Evolutionary conservation across 2,888 invertebrate species (phyloP), one percentile per base, ranked within the genome.

Genomic region (Neoitamus cyanurus): DNA sequence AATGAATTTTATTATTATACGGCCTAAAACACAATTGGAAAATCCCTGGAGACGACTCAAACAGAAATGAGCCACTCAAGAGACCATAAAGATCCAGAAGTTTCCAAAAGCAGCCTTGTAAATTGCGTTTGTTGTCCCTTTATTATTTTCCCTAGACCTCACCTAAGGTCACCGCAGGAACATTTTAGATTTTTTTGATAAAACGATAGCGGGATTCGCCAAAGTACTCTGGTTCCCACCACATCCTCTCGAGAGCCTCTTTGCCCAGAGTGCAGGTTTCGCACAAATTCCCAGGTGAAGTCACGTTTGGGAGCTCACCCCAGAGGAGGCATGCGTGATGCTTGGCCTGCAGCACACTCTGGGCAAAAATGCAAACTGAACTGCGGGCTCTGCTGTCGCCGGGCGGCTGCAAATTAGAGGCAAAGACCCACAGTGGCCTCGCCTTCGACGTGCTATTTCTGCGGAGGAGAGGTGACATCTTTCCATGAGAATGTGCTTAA

Each of bases 381-480:
- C 48, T 48, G 58, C 48, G 58, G 78, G 78, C 34, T 34, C 48
- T 80, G 48, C 30, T 31, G 31, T 15, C 58, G 58, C 58, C 58
- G 58, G 15, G 58, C n/a, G 34, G 30, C 78, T 48, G 78, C 78
- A 80, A 80, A 80, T 80, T 80, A 80, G 15, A 80, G 58, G 58
- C 78, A 48, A 80, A 58, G 78, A 80, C 31, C 78, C 28, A 31
- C 13, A 31, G 70, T n/a, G 70, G 31, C 31, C 31, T 20, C 34
- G 34, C 70, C 34, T n/a, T n/a, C 13, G n/a, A 20, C 75, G 25
- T 13, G 34, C 37, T 7, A 69, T 70, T 25, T 70, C 6, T 13
- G n/a, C 20, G 70, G 31, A 30, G 30, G 30, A n/a, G 70, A 25
- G 82, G 82, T 69, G 69, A 58, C 69, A 78, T 78, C 30, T 48